Conservation (phyloP, 2,888 invertebrate genomes). For the Protonemura montana region DNA sequence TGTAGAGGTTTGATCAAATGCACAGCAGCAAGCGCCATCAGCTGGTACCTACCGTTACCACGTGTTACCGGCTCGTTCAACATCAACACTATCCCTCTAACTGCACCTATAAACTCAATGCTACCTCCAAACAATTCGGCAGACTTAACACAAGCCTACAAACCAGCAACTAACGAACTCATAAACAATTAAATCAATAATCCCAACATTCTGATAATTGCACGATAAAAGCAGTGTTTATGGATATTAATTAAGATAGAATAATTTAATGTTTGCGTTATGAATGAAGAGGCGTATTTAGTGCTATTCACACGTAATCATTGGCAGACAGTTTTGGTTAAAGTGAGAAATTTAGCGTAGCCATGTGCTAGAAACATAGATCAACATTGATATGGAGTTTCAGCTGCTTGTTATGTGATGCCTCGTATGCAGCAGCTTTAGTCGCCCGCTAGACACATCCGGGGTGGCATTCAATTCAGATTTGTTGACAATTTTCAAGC, state of each 20-base stretch:
- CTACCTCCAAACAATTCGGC: neutral
- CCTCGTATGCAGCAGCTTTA: too few species aligned
- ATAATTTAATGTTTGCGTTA: conserved; percentile 13
- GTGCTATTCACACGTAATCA: conserved; percentile 34
- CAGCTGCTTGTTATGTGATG: neutral
- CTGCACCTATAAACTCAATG: too few species aligned
- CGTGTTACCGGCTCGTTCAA: too few species aligned
- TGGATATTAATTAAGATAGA: conserved; percentile 1
- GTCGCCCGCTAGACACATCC: too few species aligned
- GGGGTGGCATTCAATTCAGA: too few species aligned
- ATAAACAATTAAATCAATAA: neutral
- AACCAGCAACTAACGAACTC: neutral
- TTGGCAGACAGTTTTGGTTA: conserved; percentile 25
- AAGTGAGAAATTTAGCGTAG: conserved; percentile 48
- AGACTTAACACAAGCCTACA: neutral
- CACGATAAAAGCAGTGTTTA: neutral
- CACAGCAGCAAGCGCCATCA: too few species aligned
- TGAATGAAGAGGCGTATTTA: conserved; percentile 25
- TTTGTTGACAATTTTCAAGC: too few species aligned
- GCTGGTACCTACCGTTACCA: too few species aligned
- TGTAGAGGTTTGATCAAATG: too few species aligned
- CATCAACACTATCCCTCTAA: too few species aligned
- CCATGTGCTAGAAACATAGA: conserved; percentile 30
- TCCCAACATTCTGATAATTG: neutral
- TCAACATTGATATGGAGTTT: conserved; percentile 21